Evolutionary conservation across 2,888 invertebrate genomes (phyloP), one percentile per base, ranked within the genome.

Genomic region (Microctonus aethiopoides): DNA sequence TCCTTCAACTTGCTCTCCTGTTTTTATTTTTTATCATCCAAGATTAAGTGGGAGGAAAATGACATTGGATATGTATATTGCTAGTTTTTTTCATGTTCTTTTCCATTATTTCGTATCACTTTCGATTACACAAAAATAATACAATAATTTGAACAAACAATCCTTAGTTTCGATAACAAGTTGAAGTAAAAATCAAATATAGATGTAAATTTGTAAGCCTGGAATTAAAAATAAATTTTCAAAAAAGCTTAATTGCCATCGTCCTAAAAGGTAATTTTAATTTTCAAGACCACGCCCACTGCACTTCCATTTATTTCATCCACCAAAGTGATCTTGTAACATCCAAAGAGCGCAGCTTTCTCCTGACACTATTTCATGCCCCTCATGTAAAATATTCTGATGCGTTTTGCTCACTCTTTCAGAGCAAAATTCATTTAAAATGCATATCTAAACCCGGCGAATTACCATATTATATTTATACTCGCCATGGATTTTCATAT

Each of bases 381-480:
- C 26, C 26, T 26, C 54, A 54, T n/a, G 16, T 29, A 20, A 32
- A 29, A 46, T 46, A 46, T 29, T 46, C 24, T 20, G n/a, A 62
- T 26, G n/a, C 41, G 51, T 51, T 26, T 16, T 26, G 10, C 56
- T 24, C 24, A 16, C 56, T 56, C 24, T 41, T 57, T 59, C 11
- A 52, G 46, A 36, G 57, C 22, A 69, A 69, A 70, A 70, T 70
- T 70, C 61, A 70, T 65, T 65, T 70, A 60, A 54, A 65, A 32
- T 54, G 61, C 65, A 69, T 46, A 46, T 69, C 64, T 54, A 46
- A 69, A 69, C 64, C 64, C 22, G 34, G 59, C 61, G 51, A 70
- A 70, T 70, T 70, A 70, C 60, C 65, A 70, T 70, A 70, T n/a
- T 65, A 52, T 60, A 65, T 70, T 70, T 65, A 65, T 59, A 61